Conservation (phyloP, 2,797 vertebrate species). For the Poeciliopsis paucimaculata region DNA sequence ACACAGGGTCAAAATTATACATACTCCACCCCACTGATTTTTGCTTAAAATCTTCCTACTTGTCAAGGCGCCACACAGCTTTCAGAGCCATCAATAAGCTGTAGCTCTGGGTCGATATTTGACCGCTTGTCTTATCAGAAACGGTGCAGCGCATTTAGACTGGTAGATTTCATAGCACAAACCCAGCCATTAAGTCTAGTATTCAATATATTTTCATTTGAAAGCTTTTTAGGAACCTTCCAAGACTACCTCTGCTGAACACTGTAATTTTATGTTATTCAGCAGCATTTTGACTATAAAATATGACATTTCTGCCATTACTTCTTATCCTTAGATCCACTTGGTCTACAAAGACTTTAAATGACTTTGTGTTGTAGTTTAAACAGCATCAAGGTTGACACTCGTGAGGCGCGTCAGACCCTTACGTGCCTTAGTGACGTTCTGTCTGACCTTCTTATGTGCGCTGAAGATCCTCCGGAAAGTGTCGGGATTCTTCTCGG, state of each 20-base stretch:
- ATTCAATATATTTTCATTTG: neutral
- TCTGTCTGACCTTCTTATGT: conserved; percentile 89
- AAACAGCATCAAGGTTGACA: neutral
- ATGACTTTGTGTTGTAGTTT: neutral
- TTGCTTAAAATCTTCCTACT: neutral
- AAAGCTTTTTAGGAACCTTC: neutral
- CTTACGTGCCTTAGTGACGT: neutral
- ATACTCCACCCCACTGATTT: neutral
- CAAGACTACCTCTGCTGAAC: neutral
- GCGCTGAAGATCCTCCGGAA: conserved; percentile 97
- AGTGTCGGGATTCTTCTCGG: conserved; percentile 91
- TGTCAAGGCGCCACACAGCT: neutral
- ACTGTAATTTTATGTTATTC: neutral
- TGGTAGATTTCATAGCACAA: neutral
- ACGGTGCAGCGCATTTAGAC: neutral
- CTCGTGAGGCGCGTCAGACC: neutral
- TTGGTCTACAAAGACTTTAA: neutral
- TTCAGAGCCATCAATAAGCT: neutral
- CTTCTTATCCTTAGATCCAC: neutral
- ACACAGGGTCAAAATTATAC: too few relatives aligned
- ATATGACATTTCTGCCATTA: neutral
- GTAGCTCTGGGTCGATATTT: neutral
- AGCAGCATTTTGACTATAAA: neutral
- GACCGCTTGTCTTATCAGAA: neutral
- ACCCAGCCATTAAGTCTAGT: neutral